Conservation (phyloP, 2,888 invertebrate genomes). For the Colostygia pectinataria region DNA sequence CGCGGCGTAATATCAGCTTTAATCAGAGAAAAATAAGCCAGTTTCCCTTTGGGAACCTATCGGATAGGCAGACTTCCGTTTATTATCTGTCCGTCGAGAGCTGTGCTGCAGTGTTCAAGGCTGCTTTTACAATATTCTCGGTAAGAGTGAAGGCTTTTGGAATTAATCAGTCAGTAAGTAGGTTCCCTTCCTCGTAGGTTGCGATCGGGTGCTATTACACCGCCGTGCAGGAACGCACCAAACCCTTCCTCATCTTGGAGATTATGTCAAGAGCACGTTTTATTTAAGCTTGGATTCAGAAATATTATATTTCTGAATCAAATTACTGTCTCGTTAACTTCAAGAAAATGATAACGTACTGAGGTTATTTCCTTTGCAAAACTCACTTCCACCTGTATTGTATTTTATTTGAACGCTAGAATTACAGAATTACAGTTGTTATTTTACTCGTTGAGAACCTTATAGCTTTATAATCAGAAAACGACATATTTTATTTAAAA, state of each 20-base stretch:
- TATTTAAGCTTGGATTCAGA: neutral
- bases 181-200: neutral
- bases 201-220: neutral
- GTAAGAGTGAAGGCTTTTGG: constrained; percentile 1
- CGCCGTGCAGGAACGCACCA: neutral
- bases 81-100: neutral
- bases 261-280: neutral
- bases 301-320: neutral
- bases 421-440: too few species aligned
- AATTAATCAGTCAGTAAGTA: neutral
- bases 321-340: neutral
- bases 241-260: neutral
- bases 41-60: neutral
- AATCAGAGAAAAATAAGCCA: constrained; percentile 10
- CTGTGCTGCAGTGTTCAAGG: neutral
- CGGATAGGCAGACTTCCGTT: neutral
- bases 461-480: too few species aligned
- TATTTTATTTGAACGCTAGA: too few species aligned
- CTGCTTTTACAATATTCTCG: neutral
- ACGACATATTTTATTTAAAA: too few species aligned
- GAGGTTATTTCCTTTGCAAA: neutral
- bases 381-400: too few species aligned
- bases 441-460: too few species aligned
- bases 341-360: neutral
- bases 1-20: neutral